Evolutionary conservation across 2,888 invertebrate genomes (phyloP).

Genomic region (Hypolimnas misippus): DNA sequence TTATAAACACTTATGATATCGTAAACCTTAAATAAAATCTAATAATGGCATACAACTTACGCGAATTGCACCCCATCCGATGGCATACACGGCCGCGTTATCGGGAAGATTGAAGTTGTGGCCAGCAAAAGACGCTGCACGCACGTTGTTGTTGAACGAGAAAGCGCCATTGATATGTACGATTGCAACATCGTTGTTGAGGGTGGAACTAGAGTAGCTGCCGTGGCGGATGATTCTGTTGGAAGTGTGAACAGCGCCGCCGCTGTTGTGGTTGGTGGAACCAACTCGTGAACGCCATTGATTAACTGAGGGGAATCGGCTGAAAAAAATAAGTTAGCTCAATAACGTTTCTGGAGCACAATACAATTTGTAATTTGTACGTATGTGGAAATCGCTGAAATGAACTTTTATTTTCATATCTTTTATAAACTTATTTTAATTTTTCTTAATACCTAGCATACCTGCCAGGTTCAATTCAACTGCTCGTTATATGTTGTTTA

Average conservation of each 20-base stretch:
- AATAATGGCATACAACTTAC: background rate
- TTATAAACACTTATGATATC: too few relatives aligned
- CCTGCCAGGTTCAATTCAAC: too few relatives aligned
- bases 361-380: too few relatives aligned
- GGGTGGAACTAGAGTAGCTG: constrained; percentile 49
- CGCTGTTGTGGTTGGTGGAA: constrained; percentile 52
- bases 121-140: constrained; percentile 51
- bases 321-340: constrained; percentile 38
- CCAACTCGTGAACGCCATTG: constrained; percentile 55
- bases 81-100: constrained; percentile 59
- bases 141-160: constrained; percentile 46
- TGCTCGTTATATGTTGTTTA: too few relatives aligned
- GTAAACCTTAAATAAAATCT: too few relatives aligned
- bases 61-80: constrained; percentile 53
- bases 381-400: too few relatives aligned
- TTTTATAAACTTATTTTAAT: too few relatives aligned
- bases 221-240: constrained; percentile 52
- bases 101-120: constrained; percentile 53
- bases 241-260: constrained; percentile 50
- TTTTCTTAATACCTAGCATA: too few relatives aligned
- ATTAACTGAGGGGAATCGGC: constrained; percentile 43
- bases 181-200: constrained; percentile 61
- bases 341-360: too few relatives aligned
- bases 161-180: constrained; percentile 51
- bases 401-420: too few relatives aligned